Conservation (phyloP, 2,888 invertebrate genomes). For the Hirtodrosophila trivittata region DNA sequence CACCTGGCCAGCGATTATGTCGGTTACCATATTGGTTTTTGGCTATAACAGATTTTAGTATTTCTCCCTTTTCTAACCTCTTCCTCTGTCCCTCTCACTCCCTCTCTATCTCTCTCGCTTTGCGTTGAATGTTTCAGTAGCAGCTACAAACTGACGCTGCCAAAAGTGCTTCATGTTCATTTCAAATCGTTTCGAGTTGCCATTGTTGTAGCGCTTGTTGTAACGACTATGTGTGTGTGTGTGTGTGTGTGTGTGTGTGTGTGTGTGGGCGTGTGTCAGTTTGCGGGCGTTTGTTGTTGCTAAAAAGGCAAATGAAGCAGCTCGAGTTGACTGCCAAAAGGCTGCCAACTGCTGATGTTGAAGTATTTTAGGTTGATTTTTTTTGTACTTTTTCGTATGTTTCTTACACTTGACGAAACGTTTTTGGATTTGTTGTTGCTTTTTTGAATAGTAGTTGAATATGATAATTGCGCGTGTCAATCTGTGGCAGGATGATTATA, state of each 20-base stretch:
- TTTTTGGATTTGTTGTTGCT: constrained; percentile 14
- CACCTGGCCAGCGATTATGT: constrained; percentile 56
- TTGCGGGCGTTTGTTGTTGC: constrained; percentile 57
- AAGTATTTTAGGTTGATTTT: constrained; percentile 17
- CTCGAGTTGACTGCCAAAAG: constrained; percentile 49
- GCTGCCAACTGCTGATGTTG: constrained; percentile 37
- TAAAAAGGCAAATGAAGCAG: constrained; percentile 63
- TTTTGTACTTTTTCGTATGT: not conserved
- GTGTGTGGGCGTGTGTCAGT: constrained; percentile 29
- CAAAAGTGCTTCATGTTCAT: constrained; percentile 58
- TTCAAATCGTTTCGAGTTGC: constrained; percentile 34
- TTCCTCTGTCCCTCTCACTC: not conserved
- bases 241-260: constrained; percentile 7
- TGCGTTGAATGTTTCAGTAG: constrained; percentile 39
- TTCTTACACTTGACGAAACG: constrained; percentile 16
- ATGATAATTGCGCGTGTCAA: constrained; percentile 73
- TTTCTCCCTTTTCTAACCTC: not conserved
- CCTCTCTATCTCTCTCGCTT: not conserved
- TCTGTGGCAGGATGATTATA: constrained; percentile 49
- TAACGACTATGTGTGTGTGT: constrained; percentile 3
- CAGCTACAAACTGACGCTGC: constrained; percentile 36
- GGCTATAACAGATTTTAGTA: constrained; percentile 47
- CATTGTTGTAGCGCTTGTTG: constrained; percentile 26
- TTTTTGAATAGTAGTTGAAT: constrained; percentile 38
- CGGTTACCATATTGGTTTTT: constrained; percentile 59